Percentiles rank a stretch among this genome's conserved stretches.
Evolutionary conservation across 35 echinoderm and acorn worm genomes (phyloP).

Genomic region (Apostichopus californicus): DNA sequence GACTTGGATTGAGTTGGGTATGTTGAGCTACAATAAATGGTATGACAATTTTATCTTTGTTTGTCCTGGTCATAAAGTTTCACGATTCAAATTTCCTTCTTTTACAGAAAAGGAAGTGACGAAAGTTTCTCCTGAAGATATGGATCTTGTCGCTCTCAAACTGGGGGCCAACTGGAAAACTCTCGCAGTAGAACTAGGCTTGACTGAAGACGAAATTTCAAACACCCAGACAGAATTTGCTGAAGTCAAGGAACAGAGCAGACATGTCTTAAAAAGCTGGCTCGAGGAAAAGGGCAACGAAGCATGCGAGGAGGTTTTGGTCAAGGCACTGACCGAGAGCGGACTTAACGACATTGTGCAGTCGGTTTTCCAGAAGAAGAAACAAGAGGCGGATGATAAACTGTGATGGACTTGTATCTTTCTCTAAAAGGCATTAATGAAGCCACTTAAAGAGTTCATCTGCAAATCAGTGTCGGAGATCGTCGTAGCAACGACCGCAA

Average conservation of each 20-base stretch:
- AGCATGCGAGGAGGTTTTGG: constrained; percentile 64
- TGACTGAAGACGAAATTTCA: constrained; percentile 86
- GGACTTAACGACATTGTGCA: constrained; percentile 95
- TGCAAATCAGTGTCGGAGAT: no score
- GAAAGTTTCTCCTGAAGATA: constrained; percentile 57
- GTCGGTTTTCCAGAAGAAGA: constrained; percentile 81
- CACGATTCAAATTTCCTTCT: not conserved
- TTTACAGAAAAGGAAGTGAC: constrained; percentile 26
- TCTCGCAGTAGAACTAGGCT: constrained; percentile 73
- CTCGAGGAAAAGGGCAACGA: constrained; percentile 62
- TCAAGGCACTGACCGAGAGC: constrained; percentile 79
- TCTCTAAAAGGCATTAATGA: no score
- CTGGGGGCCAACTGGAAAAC: constrained; percentile 97
- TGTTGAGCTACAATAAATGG: no score
- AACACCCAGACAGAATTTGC: constrained; percentile 72
- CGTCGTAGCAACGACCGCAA: no score
- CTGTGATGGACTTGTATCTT: no score
- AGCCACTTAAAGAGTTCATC: no score
- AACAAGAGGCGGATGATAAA: not conserved
- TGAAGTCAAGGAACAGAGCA: constrained; percentile 83
- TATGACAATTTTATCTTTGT: no score
- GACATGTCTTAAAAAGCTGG: constrained; percentile 68
- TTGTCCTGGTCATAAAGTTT: no score
- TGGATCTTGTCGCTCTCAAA: constrained; percentile 66
- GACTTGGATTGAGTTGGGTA: no score